phyloP scores from a whole-genome alignment of 2,888 invertebrate species.

The Caenorhabditis panamensis region DNA sequence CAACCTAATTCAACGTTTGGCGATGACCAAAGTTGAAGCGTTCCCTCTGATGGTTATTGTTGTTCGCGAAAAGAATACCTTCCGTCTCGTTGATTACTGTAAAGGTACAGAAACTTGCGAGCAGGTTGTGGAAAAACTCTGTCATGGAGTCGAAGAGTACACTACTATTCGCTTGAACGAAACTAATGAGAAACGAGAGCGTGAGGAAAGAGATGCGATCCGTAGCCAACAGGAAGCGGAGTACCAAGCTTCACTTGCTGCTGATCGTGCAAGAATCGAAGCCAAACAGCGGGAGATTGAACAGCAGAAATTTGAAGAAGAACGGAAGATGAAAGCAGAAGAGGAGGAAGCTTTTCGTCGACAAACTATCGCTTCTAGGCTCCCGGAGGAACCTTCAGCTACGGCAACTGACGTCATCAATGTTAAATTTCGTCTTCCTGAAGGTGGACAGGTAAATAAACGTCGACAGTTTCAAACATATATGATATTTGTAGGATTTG shows the following conservation, averaged over 20 bases:
- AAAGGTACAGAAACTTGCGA: conserved; percentile 65
- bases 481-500: conserved; percentile 61
- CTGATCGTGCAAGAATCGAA: conserved; percentile 73
- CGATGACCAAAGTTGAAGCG: conserved; percentile 42
- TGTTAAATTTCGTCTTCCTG: conserved; percentile 76
- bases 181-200: conserved; percentile 65
- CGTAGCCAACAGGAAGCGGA: conserved; percentile 75
- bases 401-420: conserved; percentile 62
- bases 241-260: conserved; percentile 73
- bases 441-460: conserved; percentile 65
- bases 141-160: conserved; percentile 73
- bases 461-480: not conserved
- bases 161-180: conserved; percentile 60
- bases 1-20: conserved; percentile 49
- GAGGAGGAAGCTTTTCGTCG: conserved; percentile 62
- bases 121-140: conserved; percentile 71
- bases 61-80: conserved; percentile 65
- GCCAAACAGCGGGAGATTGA: conserved; percentile 68
- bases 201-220: conserved; percentile 74
- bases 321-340: conserved; percentile 44
- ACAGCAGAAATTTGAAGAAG: conserved; percentile 63
- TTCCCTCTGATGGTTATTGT: conserved; percentile 76
- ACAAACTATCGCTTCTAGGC: conserved; percentile 53
- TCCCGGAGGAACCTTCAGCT: conserved; percentile 76
- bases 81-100: conserved; percentile 56